Base-by-base conservation (phyloP, 2,888 invertebrate species). In the Xanthorhoe designata region DNA sequence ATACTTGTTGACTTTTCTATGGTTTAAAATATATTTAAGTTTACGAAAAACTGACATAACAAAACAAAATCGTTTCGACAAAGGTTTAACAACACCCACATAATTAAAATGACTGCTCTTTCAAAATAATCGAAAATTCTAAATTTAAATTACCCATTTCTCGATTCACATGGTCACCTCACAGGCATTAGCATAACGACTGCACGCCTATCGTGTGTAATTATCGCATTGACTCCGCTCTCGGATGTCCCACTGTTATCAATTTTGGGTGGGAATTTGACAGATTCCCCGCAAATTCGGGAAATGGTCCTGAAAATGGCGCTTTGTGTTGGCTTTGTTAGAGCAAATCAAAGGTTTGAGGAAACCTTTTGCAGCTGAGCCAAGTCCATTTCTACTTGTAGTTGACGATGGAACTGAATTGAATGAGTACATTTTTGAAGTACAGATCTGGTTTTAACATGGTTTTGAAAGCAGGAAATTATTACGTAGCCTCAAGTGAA, bases 141-240 rank as follows among this genome's bases (percentile, higher is more conserved):
- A 42, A 62, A 50, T 38, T 13, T 6, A 32, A 29, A 38, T 32
- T 17, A 64, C 10, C 50, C 18, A 9, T 32, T 29, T 4, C 42
- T 2, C 51, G 32, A 50, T 53, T n/a, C n/a, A 29, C 69, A 72
- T 77, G 73, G 78, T 61, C 58, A 10, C 73, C 74, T 73, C 74
- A 73, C 64, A 70, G 61, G 61, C 75, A 79, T 79, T 81, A 77
- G 73, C 78, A 76, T 83, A 78, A 78, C 78, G 76, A 75, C 68
- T 70, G 63, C 70, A 72, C 58, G 69, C 77, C 75, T 80, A 82
- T 83, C 80, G 69, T 65, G 61, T 69, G 78, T 80, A 81, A 83
- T 84, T 84, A 85, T 80, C 79, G 73, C 79, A 75, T 83, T 79
- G 78, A 78, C 76, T 83, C 71, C 73, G 76, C 71, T 75, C 64